Evolutionary conservation across 2,113 vertebrate species (phyloP), one percentile per base, ranked within the genome.

Genomic region (Platysteira castanea): DNA sequence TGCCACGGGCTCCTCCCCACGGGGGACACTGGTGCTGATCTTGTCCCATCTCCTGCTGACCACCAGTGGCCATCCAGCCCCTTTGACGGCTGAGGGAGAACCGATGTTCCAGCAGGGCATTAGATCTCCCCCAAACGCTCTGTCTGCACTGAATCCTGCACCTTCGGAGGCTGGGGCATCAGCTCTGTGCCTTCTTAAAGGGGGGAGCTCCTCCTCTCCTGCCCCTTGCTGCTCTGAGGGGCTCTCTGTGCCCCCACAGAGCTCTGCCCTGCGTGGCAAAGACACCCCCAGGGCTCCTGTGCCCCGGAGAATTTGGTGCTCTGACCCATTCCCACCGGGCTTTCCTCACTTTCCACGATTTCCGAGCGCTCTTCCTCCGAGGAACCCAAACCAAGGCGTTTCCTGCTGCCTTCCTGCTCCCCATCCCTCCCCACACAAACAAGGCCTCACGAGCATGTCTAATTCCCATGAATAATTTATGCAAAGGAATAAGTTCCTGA

Each of bases 391-490:
- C 16, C 31, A 31, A 26, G 52, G 16, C 11, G 21, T 53, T 57
- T 64, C 22, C 21, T 20, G 37, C 35, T 71, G 77, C 37, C 52
- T 94, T 35, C 53, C 70, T 8, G 21, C 83, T 92, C 22, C 88
- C 68, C 76, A 67, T 53, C 31, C 68, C 42, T 87, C 57, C 74
- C 63, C 77, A 80, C 73, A 60, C n/a, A 49, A 86, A 84, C 49
- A 57, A 92, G 11, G 15, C 33, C 80, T 82, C 89, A 37, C 13
- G 23, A 79, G 68, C 31, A 4, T 14, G 44, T 88, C 91, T 97
- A 89, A 97, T 94, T 93, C 61, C 69, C 69, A 59, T 92, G 86
- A 94, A 94, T 97, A 97, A 97, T 96, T 95, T 96, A 96, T 96
- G 95, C 93, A 92, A 85, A 87, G 63, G 89, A 96, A 92, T 93